Evolutionary conservation across 2,888 invertebrate species (phyloP).

Genomic region (Leucophenga montana): DNA sequence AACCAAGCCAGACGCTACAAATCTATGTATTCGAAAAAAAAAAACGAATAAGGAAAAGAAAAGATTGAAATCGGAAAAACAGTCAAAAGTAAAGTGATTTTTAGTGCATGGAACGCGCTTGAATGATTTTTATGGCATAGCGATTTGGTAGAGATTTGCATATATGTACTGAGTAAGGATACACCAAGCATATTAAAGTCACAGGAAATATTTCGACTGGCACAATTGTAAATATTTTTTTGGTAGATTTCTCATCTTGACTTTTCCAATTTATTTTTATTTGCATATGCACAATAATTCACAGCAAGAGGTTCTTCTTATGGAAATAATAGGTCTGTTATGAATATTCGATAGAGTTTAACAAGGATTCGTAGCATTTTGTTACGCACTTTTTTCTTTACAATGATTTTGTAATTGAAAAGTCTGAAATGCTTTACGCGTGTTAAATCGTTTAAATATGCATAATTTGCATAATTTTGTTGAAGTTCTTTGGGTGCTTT

Average conservation of each 20-base stretch:
- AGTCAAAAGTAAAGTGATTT: constrained; percentile 49
- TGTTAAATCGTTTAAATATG: constrained; percentile 19
- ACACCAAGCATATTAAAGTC: not conserved
- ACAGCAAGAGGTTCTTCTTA: constrained; percentile 38
- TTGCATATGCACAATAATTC: constrained; percentile 58
- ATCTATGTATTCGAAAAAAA: constrained; percentile 48
- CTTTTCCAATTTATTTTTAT: constrained; percentile 52
- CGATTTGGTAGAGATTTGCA: constrained; percentile 1
- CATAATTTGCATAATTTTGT: constrained; percentile 20
- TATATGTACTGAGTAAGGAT: not conserved
- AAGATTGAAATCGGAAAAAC: constrained; percentile 32
- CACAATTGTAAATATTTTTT: constrained; percentile 14
- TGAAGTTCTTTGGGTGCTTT: not conserved
- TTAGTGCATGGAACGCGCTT: constrained; percentile 56
- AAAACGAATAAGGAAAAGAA: constrained; percentile 41
- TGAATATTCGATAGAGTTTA: constrained; percentile 8
- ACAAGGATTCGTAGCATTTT: not conserved
- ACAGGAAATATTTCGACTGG: constrained; percentile 9
- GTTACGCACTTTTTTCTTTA: not conserved
- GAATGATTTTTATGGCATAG: constrained; percentile 65
- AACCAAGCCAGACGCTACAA: not conserved
- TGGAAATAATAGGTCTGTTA: constrained; percentile 8
- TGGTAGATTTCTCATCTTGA: constrained; percentile 30
- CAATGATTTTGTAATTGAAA: constrained; percentile 10
- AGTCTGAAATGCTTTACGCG: constrained; percentile 7